Evolutionary conservation across 2,797 vertebrate genomes (phyloP).

Genomic region (Sebastes hubbsi): DNA sequence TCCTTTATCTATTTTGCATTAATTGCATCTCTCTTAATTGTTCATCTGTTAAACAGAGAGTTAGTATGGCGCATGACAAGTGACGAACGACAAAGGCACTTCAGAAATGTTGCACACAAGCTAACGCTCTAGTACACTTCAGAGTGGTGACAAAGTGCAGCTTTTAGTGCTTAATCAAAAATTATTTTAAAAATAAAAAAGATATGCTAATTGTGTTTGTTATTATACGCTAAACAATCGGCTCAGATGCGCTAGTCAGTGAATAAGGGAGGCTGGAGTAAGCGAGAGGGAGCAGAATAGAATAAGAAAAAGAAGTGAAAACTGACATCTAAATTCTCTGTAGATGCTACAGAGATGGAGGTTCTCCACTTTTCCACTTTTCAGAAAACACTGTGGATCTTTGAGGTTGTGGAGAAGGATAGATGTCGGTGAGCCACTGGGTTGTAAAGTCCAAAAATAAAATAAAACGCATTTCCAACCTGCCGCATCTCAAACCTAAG

Average conservation of each 20-base stretch:
- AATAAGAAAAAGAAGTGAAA: neutral
- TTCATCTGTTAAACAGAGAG: conserved; percentile 51
- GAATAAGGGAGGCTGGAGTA: neutral
- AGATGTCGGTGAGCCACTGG: neutral
- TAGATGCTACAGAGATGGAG: neutral
- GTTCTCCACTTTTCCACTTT: neutral
- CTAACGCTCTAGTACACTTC: conserved; percentile 65
- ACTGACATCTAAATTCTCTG: neutral
- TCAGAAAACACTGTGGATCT: neutral
- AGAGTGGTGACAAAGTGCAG: conserved; percentile 41
- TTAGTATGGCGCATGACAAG: conserved; percentile 43
- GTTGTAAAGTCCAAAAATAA: neutral
- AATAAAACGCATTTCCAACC: conserved; percentile 7
- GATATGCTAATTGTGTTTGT: conserved; percentile 64
- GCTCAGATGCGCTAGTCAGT: conserved; percentile 3
- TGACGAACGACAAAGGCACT: conserved; percentile 61
- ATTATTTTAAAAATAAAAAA: conserved; percentile 63
- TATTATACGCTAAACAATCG: conserved; percentile 41
- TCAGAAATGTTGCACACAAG: conserved; percentile 56
- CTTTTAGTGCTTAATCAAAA: conserved; percentile 69
- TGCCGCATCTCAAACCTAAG: neutral
- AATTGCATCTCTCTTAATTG: conserved; percentile 72
- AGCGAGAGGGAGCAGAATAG: neutral
- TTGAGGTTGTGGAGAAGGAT: neutral
- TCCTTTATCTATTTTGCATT: conserved; percentile 73